A percentile compares a stretch with the other conserved stretches of the same genome.
Evolutionary conservation across 2,797 vertebrate genomes (phyloP).

Genomic region (Poliocrania exsul): DNA sequence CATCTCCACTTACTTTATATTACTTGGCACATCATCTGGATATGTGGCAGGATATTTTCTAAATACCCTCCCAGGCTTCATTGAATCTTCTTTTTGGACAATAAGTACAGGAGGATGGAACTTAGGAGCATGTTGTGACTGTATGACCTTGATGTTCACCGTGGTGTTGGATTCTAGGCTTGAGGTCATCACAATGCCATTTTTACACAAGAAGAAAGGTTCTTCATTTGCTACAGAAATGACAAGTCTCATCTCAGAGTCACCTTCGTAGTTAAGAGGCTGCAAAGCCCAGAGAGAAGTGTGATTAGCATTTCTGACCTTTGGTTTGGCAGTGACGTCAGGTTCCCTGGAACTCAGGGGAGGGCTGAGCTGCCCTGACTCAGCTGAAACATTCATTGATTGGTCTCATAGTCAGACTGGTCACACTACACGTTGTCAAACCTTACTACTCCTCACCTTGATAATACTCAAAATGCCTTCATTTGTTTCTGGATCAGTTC

Average conservation of each 20-base stretch:
- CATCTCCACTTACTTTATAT: not conserved
- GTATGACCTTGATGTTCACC: not conserved
- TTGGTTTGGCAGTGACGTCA: not conserved
- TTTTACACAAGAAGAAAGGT: not conserved
- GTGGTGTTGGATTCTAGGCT: not conserved
- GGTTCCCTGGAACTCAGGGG: not conserved
- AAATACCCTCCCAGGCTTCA: constrained; percentile 71
- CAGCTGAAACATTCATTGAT: not conserved
- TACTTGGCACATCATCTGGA: not conserved
- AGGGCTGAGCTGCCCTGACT: not conserved
- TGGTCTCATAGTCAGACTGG: not conserved
- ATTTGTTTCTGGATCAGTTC: not conserved
- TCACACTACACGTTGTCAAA: accelerated
- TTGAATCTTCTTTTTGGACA: constrained; percentile 75
- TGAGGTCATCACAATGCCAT: not conserved
- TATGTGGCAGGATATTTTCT: constrained; percentile 47
- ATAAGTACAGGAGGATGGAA: not conserved
- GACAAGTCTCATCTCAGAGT: not conserved
- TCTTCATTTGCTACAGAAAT: not conserved
- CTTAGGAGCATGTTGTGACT: not conserved
- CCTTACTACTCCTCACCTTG: not conserved
- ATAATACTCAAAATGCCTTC: not conserved
- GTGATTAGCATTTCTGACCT: not conserved
- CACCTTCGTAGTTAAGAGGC: not conserved
- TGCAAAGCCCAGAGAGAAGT: not conserved